Conservation (phyloP, 2,888 invertebrate species). For the Seira musarum region DNA sequence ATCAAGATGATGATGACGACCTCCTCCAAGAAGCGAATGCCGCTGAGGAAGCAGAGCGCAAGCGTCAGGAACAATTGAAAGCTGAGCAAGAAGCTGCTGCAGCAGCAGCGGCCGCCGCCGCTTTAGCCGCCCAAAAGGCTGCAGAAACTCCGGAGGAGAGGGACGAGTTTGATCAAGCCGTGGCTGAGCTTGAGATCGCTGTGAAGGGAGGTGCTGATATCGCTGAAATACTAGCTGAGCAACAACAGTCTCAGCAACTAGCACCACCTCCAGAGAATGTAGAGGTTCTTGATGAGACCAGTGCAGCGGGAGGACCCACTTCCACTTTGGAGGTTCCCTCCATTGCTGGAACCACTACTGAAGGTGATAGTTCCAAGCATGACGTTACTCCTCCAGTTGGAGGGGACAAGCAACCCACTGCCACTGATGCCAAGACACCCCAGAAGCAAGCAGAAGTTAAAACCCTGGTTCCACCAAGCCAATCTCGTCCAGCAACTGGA, state of each 20-base stretch:
- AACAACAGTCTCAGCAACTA: too few relatives aligned
- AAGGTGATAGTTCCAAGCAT: conserved; percentile 1
- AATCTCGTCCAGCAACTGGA: background rate
- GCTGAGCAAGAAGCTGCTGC: conserved; percentile 33
- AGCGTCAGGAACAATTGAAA: conserved; percentile 39
- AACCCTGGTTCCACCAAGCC: background rate
- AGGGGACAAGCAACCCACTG: background rate
- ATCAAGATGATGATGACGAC: conserved; percentile 41
- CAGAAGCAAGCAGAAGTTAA: conserved; percentile 36
- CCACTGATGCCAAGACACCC: background rate
- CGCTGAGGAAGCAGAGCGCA: conserved; percentile 29
- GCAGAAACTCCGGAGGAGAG: conserved; percentile 36
- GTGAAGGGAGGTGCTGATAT: background rate
- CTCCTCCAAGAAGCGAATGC: conserved; percentile 40
- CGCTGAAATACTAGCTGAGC: too few relatives aligned
- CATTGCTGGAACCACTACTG: background rate
- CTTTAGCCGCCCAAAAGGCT: conserved; percentile 21
- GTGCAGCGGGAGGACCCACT: background rate
- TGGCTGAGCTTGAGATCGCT: conserved; percentile 36
- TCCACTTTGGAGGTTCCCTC: conserved; percentile 16
- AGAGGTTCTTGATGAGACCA: background rate
- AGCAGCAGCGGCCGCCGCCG: conserved; percentile 29
- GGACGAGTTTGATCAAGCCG: conserved; percentile 54
- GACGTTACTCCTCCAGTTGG: conserved; percentile 13
- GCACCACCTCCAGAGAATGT: background rate